Evolutionary conservation across 2,113 vertebrate species (phyloP).

Genomic region (Muntiacus muntjak): DNA sequence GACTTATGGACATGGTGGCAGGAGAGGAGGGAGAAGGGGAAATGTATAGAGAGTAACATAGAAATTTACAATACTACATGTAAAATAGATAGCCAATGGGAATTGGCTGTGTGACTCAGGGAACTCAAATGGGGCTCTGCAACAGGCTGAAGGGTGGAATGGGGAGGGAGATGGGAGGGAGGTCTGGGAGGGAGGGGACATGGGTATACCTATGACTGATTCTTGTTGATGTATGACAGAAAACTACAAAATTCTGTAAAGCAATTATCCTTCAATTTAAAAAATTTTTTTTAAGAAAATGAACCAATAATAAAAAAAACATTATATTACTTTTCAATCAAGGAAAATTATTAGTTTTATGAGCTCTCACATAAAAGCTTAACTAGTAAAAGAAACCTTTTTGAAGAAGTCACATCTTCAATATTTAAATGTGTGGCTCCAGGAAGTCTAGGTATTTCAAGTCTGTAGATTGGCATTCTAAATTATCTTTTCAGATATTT

Average conservation of each 20-base stretch:
- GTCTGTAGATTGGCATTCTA: constrained; percentile 34
- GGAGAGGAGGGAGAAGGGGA: background rate
- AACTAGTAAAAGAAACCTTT: background rate
- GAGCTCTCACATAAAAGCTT: background rate
- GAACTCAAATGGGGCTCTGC: background rate
- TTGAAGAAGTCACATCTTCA: background rate
- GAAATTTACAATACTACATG: background rate
- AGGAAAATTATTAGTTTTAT: constrained; percentile 3
- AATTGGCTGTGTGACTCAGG: background rate
- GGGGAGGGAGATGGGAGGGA: background rate
- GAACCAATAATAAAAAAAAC: background rate
- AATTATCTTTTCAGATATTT: constrained; percentile 66
- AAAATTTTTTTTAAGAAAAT: background rate
- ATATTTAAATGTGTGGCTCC: constrained; percentile 31
- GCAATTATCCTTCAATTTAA: background rate
- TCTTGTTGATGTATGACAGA: background rate
- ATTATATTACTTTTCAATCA: background rate
- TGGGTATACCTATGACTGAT: background rate
- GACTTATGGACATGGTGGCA: background rate
- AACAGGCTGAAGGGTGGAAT: background rate
- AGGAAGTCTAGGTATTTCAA: constrained; percentile 51
- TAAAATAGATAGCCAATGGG: background rate
- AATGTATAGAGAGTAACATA: background rate
- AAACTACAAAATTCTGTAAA: background rate
- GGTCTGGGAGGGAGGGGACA: background rate